Conservation (phyloP, 2,888 invertebrate genomes). For the Metacarcinus magister region DNA sequence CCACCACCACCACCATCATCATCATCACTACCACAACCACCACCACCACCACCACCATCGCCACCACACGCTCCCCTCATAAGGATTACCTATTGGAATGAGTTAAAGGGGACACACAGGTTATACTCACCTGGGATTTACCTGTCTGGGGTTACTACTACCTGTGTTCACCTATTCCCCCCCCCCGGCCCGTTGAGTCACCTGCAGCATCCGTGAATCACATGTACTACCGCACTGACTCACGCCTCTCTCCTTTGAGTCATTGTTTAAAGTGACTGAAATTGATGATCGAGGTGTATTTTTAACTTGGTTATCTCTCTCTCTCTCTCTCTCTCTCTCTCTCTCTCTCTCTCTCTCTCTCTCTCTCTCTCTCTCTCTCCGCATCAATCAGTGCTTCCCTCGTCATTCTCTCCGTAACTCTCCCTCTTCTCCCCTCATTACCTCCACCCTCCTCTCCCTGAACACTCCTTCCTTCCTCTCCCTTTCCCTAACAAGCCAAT, state of each 20-base stretch:
- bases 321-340: slow-evolving; percentile 61
- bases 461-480: not conserved
- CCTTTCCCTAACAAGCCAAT: not conserved
- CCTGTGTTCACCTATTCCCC: no score
- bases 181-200: not conserved
- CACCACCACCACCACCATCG: no score
- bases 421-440: not conserved
- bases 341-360: not conserved
- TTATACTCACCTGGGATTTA: not conserved
- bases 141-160: not conserved
- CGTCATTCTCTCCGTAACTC: not conserved
- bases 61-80: not conserved
- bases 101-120: slow-evolving; percentile 12
- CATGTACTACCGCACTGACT: not conserved
- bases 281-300: not conserved
- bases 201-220: not conserved
- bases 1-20: not conserved
- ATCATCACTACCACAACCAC: no score
- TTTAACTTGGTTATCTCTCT: not conserved
- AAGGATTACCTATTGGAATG: not conserved
- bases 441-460: not conserved
- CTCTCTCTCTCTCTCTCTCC: not conserved
- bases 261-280: not conserved
- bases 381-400: not conserved
- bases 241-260: not conserved